Percentiles rank a stretch among this genome's conserved stretches.
phyloP scores from a whole-genome alignment of 2,113 vertebrate genomes.

The Hyla sarda region DNA sequence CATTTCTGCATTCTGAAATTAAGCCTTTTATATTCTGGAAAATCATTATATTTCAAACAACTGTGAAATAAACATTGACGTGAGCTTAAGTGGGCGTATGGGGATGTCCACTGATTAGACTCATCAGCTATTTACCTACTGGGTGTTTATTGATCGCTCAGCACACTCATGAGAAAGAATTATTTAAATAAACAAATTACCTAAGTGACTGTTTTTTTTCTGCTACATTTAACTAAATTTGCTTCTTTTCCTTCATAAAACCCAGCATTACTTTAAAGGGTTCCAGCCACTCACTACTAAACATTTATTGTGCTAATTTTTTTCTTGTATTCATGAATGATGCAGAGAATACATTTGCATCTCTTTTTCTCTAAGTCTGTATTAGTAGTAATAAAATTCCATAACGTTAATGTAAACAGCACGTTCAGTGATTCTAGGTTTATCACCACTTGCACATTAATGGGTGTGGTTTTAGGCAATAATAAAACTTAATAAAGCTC shows the following conservation, averaged over 20 bases:
- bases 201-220: neutral
- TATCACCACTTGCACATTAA: neutral
- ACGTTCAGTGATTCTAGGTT: neutral
- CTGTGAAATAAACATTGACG: constrained; percentile 40
- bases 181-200: constrained; percentile 14
- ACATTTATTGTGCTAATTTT: constrained; percentile 17
- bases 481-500: neutral
- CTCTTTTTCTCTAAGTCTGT: neutral
- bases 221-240: constrained; percentile 17
- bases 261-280: neutral
- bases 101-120: constrained; percentile 1
- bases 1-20: neutral
- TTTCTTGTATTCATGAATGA: neutral
- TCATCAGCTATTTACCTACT: neutral
- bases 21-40: neutral
- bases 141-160: constrained; percentile 18
- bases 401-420: neutral
- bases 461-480: neutral
- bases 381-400: neutral
- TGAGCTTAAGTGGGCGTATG: constrained; percentile 2
- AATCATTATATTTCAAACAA: constrained; percentile 24
- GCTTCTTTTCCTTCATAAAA: constrained; percentile 1
- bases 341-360: neutral
- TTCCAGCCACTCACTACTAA: constrained; percentile 20
- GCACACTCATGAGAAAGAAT: neutral